Base-by-base conservation (phyloP, 2,797 vertebrate species). In the Acanthis flammea region DNA sequence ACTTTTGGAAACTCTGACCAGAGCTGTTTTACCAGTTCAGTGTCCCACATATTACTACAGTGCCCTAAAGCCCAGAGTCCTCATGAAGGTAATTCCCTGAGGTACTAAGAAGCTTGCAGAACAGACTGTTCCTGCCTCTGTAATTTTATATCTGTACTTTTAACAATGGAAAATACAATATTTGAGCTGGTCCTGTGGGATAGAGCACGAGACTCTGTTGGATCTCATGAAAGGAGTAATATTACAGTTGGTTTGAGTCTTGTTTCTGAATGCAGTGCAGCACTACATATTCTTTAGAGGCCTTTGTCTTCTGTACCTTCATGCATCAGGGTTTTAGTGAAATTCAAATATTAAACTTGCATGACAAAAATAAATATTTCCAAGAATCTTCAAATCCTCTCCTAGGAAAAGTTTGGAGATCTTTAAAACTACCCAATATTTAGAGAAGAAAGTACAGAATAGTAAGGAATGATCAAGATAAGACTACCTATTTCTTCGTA, bases 141-240 rank as follows among this genome's bases (percentile, higher is more conserved):
- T 47, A 74, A 70, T 82, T 88, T 88, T 76, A 47, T 68, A 87
- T 35, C 12, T 7, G 13, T 74, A 76, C 53, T 81, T 87, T 73
- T 55, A 92, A 82, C 77, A 95, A 82, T 31, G 57, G 50, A 93
- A 95, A 93, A 92, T 9, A 85, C 27, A 92, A 42, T 74, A 74
- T 86, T 90, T 86, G 92, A 85, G 44, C 35, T 41, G 37, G 11
- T 78, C 83, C 48, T 63, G 42, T 47, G 80, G 78, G 71, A 90
- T 0, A 47, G 14, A 79, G 37, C n/a, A 54, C 1, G 0, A 61
- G 37, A 70, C 67, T 66, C 54, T 8, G 14, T 16, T 85, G 35
- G 53, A 82, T 61, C 42, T 81, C 58, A 70, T 27, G n/a, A 88
- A 84, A 87, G 25, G 31, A 79, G 10, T 6, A 4, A 7, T 41